These are phyloP conservation scores for Drosophila eohydei DNA, from an alignment of 2,888 invertebrate genomes.

Conservation along the genomic window DNA sequence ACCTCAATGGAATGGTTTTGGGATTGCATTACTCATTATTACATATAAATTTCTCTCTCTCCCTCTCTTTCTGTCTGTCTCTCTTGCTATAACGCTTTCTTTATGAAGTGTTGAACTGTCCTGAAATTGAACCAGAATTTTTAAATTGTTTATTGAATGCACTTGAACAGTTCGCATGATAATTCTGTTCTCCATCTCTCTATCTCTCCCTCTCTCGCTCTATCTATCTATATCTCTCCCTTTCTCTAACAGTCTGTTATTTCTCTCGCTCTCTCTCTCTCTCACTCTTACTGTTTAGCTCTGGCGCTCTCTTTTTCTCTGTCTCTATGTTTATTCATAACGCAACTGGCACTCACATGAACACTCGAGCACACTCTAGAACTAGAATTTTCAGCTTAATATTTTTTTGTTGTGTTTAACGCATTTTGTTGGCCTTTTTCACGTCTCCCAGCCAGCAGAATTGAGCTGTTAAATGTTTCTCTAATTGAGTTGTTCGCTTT, in stretches of 20 bases:
- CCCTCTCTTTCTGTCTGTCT: no score
- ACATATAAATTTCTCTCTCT: no score
- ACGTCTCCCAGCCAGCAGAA: neutral
- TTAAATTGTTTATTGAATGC: no score
- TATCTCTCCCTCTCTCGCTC: neutral
- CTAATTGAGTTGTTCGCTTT: slow-evolving; percentile 26
- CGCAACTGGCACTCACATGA: neutral
- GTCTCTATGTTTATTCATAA: neutral
- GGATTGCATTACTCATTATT: no score
- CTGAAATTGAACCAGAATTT: no score
- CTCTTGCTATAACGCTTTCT: no score
- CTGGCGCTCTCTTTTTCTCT: neutral
- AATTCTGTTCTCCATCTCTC: neutral
- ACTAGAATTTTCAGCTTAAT: neutral
- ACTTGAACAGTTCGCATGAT: no score
- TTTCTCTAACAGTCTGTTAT: no score
- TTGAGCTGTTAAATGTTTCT: neutral
- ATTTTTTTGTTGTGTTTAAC: no score
- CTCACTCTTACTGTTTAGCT: neutral
- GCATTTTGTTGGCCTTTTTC: no score
- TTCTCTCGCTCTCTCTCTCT: no score
- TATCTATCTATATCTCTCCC: neutral
- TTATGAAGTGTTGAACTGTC: no score
- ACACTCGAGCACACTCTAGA: neutral
- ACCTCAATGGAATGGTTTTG: neutral